Conservation (phyloP, 2,113 vertebrate genomes). For the human (Homo sapiens) region DNA sequence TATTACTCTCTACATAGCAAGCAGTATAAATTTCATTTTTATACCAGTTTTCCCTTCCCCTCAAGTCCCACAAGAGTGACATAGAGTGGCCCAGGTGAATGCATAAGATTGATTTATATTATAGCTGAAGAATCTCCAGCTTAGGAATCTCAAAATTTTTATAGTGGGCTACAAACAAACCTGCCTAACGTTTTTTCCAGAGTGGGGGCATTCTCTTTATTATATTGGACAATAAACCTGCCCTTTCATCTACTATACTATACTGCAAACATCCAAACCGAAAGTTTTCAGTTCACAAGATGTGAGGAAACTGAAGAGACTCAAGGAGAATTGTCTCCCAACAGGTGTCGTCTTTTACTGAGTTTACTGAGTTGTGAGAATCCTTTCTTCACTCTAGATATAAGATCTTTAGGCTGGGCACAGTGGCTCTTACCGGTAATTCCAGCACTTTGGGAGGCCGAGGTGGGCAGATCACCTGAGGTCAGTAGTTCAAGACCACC, state of each 20-base stretch:
- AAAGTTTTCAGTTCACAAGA: not conserved
- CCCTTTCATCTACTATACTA: not conserved
- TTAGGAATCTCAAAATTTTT: not conserved
- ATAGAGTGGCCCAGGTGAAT: not conserved
- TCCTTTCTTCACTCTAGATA: not conserved
- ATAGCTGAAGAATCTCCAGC: not conserved
- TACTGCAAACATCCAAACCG: not conserved
- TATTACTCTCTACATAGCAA: not conserved
- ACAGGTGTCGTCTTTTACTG: not conserved
- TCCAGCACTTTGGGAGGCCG: too few species aligned
- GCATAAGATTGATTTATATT: not conserved
- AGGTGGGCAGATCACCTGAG: too few species aligned
- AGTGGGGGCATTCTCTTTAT: not conserved
- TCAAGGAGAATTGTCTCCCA: not conserved
- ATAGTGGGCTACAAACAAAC: not conserved
- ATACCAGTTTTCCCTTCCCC: not conserved
- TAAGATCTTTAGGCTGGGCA: not conserved
- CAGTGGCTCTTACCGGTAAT: too few species aligned
- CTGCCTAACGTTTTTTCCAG: not conserved
- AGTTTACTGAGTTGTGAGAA: not conserved
- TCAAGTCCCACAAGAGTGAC: not conserved
- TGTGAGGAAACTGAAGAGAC: not conserved
- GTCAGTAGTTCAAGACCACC: too few species aligned
- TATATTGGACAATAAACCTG: not conserved
- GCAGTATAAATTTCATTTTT: not conserved